Evolutionary conservation across 2,797 vertebrate species (phyloP).

Genomic region (Anomalospiza imberbis): DNA sequence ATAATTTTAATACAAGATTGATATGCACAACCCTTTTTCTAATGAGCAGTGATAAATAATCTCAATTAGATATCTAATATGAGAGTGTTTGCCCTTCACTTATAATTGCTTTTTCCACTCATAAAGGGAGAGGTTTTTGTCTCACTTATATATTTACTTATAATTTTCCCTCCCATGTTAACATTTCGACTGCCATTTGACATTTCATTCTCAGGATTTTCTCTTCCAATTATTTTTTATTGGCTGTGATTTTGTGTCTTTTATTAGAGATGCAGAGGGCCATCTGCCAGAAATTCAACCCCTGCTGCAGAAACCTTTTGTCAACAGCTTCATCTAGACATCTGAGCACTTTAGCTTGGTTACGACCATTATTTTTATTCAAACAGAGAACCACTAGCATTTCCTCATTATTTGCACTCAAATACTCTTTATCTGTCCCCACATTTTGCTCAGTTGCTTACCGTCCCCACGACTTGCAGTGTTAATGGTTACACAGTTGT

Average conservation of each 20-base stretch:
- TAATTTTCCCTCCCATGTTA: not conserved
- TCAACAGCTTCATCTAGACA: not conserved
- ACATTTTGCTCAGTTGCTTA: not conserved
- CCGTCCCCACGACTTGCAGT: not conserved
- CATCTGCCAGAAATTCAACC: not conserved
- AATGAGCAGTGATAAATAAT: not conserved
- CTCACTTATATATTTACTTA: not conserved
- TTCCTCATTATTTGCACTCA: not conserved
- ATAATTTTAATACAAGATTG: not conserved
- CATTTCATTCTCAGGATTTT: conserved; percentile 23
- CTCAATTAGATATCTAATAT: not conserved
- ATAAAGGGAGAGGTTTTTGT: not conserved
- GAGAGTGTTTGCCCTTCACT: not conserved
- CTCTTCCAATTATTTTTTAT: conserved; percentile 25
- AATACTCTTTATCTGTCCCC: not conserved
- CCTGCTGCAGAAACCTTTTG: not conserved
- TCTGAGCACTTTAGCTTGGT: not conserved
- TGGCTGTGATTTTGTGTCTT: conserved; percentile 2
- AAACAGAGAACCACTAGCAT: not conserved
- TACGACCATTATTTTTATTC: conserved; percentile 24
- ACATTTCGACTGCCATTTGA: conserved; percentile 17
- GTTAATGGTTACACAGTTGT: not conserved
- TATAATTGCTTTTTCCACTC: not conserved
- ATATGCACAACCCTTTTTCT: not conserved
- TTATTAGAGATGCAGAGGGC: not conserved